Percentiles rank a stretch among this genome's conserved stretches.
Conservation (phyloP, 2,113 vertebrate genomes). For the Aix galericulata region DNA sequence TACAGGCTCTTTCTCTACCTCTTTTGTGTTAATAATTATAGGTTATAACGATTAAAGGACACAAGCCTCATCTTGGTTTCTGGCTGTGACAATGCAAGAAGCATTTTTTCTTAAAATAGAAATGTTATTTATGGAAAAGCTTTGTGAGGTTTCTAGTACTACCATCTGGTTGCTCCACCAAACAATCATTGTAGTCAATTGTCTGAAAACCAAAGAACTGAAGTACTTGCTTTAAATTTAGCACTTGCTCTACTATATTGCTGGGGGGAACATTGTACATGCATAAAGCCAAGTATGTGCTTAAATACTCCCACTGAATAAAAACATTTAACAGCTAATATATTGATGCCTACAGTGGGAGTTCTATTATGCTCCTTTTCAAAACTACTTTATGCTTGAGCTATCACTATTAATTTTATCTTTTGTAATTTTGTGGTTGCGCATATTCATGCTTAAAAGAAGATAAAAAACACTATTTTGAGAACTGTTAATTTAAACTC, state of each 20-base stretch:
- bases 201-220: conserved; percentile 1
- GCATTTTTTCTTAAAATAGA: background rate
- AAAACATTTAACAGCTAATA: conserved; percentile 23
- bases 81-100: background rate
- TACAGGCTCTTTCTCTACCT: background rate
- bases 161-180: background rate
- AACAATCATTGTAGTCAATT: background rate
- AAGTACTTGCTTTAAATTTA: conserved; percentile 21
- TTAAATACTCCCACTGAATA: background rate
- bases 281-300: background rate
- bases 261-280: background rate
- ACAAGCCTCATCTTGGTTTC: background rate
- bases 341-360: background rate
- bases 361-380: conserved; percentile 6
- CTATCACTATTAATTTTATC: background rate
- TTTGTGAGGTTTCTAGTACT: conserved; percentile 12
- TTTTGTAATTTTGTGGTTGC: background rate
- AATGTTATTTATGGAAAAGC: background rate
- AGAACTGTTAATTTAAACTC: conserved; percentile 2
- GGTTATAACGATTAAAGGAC: background rate
- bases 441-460: background rate
- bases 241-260: background rate
- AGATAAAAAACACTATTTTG: background rate
- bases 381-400: background rate
- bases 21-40: background rate